These are phyloP conservation scores for Lophius piscatorius DNA, from an alignment of 2,113 vertebrate species.

Conservation along the genomic window DNA sequence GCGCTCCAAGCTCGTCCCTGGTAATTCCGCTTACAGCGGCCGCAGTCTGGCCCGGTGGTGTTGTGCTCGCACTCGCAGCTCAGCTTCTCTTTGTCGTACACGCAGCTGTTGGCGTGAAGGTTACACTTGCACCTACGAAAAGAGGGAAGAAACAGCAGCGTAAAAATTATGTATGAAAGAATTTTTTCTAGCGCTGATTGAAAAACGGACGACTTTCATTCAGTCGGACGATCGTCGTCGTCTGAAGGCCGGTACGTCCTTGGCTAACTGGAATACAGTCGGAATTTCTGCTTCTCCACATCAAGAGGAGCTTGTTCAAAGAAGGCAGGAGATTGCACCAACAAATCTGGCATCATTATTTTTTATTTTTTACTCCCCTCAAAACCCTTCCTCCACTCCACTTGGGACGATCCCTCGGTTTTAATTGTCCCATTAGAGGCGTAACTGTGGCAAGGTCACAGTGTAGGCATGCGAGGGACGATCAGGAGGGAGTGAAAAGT, in stretches of 20 bases:
- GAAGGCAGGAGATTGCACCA: conserved; percentile 43
- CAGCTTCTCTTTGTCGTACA: conserved; percentile 94
- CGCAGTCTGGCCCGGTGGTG: conserved; percentile 97
- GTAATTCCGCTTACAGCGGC: conserved; percentile 96
- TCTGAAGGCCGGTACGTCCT: conserved; percentile 67
- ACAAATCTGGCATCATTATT: conserved; percentile 68
- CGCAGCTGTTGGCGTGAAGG: conserved; percentile 96
- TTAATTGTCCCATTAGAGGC: conserved; percentile 78
- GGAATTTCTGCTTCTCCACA: conserved; percentile 29
- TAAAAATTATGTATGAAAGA: conserved; percentile 37
- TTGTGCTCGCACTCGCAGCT: conserved; percentile 98
- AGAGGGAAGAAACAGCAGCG: conserved; percentile 23
- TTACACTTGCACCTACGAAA: conserved; percentile 96
- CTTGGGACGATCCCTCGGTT: conserved; percentile 50
- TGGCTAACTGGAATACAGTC: conserved; percentile 48
- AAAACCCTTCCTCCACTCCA: background rate
- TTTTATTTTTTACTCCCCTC: conserved; percentile 13
- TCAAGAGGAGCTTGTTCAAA: conserved; percentile 63
- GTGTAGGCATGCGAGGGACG: conserved; percentile 30
- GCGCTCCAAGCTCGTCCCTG: conserved; percentile 95
- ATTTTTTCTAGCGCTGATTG: conserved; percentile 7
- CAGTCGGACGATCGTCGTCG: conserved; percentile 30
- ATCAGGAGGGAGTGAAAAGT: conserved; percentile 24
- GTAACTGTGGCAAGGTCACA: conserved; percentile 66
- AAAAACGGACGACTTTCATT: conserved; percentile 36